Evolutionary conservation across 2,888 invertebrate species (phyloP).

Genomic region (Lamproptera curius): DNA sequence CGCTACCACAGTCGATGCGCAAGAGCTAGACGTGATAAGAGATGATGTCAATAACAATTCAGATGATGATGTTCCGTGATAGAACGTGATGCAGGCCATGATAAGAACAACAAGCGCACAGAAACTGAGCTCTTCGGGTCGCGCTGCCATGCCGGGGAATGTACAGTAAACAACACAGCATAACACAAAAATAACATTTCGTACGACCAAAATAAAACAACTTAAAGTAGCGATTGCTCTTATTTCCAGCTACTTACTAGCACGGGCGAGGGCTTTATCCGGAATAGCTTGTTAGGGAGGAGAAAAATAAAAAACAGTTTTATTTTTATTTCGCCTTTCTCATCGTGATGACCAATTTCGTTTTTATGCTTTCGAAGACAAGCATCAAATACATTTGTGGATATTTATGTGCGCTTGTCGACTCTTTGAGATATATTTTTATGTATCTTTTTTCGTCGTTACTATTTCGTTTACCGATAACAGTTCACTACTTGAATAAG

Average conservation of each 20-base stretch:
- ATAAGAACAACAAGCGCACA: slow-evolving; percentile 77
- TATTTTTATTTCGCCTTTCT: slow-evolving; percentile 29
- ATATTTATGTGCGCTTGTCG: slow-evolving; percentile 75
- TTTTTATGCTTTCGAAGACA: slow-evolving; percentile 47
- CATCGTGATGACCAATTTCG: slow-evolving; percentile 49
- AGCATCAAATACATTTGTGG: slow-evolving; percentile 44
- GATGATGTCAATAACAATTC: slow-evolving; percentile 16
- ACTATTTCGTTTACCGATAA: not conserved
- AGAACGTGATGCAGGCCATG: slow-evolving; percentile 47
- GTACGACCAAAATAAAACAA: slow-evolving; percentile 37
- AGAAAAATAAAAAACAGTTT: slow-evolving; percentile 52
- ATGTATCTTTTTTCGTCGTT: slow-evolving; percentile 23
- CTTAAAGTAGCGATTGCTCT: slow-evolving; percentile 69
- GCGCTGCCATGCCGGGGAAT: slow-evolving; percentile 72
- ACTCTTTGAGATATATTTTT: no score
- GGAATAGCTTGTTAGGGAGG: slow-evolving; percentile 92
- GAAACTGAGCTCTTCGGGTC: slow-evolving; percentile 63
- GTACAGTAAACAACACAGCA: slow-evolving; percentile 49
- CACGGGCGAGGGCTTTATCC: slow-evolving; percentile 98
- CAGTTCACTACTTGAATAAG: slow-evolving; percentile 34
- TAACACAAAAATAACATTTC: slow-evolving; percentile 29
- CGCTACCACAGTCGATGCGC: not conserved
- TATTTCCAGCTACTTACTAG: slow-evolving; percentile 92
- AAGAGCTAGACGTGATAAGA: slow-evolving; percentile 7
- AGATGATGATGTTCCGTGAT: slow-evolving; percentile 26